Base-by-base conservation (phyloP, 2,113 vertebrate species). In the Rhynchomys soricoides region DNA sequence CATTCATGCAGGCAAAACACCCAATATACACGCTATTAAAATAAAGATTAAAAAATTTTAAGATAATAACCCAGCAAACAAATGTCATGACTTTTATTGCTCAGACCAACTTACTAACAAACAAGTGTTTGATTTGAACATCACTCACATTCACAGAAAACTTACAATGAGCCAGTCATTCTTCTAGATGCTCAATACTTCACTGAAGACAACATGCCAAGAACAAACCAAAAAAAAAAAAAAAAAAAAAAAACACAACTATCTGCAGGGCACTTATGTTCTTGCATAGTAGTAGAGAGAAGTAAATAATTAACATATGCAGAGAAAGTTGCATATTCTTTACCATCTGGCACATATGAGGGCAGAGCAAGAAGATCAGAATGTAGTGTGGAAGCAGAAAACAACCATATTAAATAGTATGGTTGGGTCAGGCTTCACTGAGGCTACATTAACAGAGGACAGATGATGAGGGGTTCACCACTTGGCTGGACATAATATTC, bases 111-210 rank as follows among this genome's bases (percentile, higher is more conserved):
- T 43, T 91, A 68, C 29, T 94, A 45, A 95, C 59, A 91, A 70
- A 50, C 66, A 93, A 62, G 85, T 93, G 17, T 86, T 86, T 95
- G 75, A 95, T 50, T 73, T 93, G 57, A 94, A 82, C 59, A 89
- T 55, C 95, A 95, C 40, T 89, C 5, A 40, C 52, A 48, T 70
- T 88, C 89, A 79, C 0, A 87, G 48, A 45, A 29, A 94, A 93
- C 5, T 95, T 74, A 90, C 0, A 71, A 89, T 48, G n/a, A 68
- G 50, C 26, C 31, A 85, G 17, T 11, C 19, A 92, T 40, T 52
- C 21, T 62, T 68, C 24, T 52, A 88, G n/a, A 86, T 64, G 24
- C 22, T 88, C 34, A 74, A 82, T 26, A 55, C 17, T 86, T 59
- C 52, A 88, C 43, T 29, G 15, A 66, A 64, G 87, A 82, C 83